Evolutionary conservation across 2,113 vertebrate genomes (phyloP).

Genomic region (Salvelinus sp.): DNA sequence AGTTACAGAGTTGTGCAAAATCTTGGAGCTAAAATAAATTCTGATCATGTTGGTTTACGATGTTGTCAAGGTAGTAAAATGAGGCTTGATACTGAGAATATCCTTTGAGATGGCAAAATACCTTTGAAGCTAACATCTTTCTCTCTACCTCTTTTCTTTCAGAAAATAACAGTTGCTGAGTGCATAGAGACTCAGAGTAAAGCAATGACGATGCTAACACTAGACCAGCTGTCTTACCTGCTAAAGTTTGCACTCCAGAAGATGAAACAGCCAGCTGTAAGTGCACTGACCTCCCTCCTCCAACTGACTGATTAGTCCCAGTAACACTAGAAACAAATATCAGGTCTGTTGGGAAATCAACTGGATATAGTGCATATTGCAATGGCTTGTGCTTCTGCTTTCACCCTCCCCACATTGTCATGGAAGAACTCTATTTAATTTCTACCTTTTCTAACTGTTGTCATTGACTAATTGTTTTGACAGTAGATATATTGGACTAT

Average conservation of each 20-base stretch:
- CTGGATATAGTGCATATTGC: not conserved
- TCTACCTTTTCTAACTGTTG: constrained; percentile 3
- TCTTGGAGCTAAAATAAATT: too few relatives aligned
- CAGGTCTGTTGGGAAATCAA: not conserved
- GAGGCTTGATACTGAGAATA: not conserved
- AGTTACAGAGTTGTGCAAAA: too few relatives aligned
- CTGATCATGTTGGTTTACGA: not conserved
- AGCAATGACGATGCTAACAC: constrained; percentile 98
- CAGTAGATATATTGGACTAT: not conserved
- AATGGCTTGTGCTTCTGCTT: not conserved
- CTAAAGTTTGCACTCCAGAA: constrained; percentile 99
- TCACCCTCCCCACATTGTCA: not conserved
- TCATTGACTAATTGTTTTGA: not conserved
- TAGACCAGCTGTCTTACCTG: constrained; percentile 95
- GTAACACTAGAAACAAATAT: not conserved
- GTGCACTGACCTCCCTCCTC: constrained; percentile 54
- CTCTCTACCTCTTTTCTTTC: constrained; percentile 58
- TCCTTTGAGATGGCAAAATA: constrained; percentile 13
- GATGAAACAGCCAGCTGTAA: constrained; percentile 99
- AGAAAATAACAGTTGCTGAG: constrained; percentile 99
- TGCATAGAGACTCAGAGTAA: constrained; percentile 99
- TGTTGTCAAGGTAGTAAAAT: not conserved
- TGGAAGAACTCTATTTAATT: constrained; percentile 9
- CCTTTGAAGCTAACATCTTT: not conserved
- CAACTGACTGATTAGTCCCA: not conserved